Percentiles rank a stretch among this genome's conserved stretches.
phyloP scores from a whole-genome alignment of 2,113 vertebrate species.

The Paralichthys olivaceus region DNA sequence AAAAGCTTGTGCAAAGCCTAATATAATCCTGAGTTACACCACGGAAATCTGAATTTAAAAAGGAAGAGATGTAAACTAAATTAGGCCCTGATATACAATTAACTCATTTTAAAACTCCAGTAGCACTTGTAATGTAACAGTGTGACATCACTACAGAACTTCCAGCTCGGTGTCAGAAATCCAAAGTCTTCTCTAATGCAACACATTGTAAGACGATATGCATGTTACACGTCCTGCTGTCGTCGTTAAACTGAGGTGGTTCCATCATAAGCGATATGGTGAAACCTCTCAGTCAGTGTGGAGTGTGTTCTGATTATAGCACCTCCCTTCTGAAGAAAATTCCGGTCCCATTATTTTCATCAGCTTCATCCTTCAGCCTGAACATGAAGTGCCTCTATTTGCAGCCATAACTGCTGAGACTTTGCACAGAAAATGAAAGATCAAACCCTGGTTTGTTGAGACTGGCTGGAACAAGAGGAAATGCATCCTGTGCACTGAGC shows the following conservation, averaged over 20 bases:
- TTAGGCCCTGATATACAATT: too few species aligned
- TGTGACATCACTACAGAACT: too few species aligned
- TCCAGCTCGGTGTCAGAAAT: too few species aligned
- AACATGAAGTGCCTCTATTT: slow-evolving; percentile 1
- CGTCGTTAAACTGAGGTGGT: neutral
- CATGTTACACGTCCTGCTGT: too few species aligned
- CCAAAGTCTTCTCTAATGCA: too few species aligned
- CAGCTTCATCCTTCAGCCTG: neutral
- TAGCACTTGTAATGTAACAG: too few species aligned
- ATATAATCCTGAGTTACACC: too few species aligned
- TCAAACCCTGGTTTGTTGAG: slow-evolving; percentile 10
- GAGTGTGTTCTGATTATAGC: neutral
- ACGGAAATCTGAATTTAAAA: too few species aligned
- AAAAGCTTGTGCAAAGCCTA: too few species aligned
- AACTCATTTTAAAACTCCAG: too few species aligned
- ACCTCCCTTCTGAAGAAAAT: neutral
- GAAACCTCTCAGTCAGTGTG: neutral
- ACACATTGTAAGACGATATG: too few species aligned
- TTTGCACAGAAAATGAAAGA: slow-evolving; percentile 14
- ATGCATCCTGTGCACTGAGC: slow-evolving; percentile 21
- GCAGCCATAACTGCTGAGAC: neutral
- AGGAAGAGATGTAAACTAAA: too few species aligned
- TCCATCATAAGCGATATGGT: neutral
- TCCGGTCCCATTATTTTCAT: slow-evolving; percentile 4
- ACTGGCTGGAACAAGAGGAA: slow-evolving; percentile 4